Evolutionary conservation across 2,113 vertebrate species (phyloP).

Genomic region (Cinclus cinclus): DNA sequence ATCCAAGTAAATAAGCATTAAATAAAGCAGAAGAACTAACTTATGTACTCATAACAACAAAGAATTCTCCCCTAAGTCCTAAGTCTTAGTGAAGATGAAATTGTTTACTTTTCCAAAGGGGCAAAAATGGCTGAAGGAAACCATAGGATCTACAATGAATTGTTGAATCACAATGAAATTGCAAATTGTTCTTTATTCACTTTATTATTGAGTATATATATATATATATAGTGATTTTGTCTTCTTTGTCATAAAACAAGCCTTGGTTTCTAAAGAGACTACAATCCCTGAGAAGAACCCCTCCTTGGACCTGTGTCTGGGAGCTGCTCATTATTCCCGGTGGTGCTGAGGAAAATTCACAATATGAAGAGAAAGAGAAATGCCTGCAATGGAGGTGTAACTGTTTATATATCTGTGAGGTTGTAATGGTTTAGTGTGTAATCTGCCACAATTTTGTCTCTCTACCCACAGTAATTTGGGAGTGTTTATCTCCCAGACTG

Average conservation of each 20-base stretch:
- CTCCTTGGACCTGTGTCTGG: too few relatives aligned
- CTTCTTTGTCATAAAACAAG: not conserved
- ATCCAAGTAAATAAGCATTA: not conserved
- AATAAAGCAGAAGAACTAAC: not conserved
- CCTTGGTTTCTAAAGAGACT: not conserved
- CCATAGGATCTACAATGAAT: not conserved
- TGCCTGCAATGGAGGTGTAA: not conserved
- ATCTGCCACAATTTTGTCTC: not conserved
- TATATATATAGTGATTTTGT: not conserved
- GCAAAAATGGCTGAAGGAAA: not conserved
- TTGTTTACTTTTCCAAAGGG: not conserved
- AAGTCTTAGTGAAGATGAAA: not conserved
- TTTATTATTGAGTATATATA: not conserved
- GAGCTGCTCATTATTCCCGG: accelerated
- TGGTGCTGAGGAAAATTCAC: not conserved
- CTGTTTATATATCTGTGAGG: too few relatives aligned
- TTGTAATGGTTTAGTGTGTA: not conserved
- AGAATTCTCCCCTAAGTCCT: not conserved
- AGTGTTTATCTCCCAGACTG: not conserved
- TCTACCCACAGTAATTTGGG: not conserved
- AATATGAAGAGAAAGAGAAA: not conserved
- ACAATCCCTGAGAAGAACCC: not conserved
- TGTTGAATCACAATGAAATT: not conserved
- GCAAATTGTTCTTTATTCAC: not conserved
- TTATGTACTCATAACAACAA: not conserved